Evolutionary conservation across 2,888 invertebrate species (phyloP), one percentile per base, ranked within the genome.

Genomic region (Clanis bilineata): DNA sequence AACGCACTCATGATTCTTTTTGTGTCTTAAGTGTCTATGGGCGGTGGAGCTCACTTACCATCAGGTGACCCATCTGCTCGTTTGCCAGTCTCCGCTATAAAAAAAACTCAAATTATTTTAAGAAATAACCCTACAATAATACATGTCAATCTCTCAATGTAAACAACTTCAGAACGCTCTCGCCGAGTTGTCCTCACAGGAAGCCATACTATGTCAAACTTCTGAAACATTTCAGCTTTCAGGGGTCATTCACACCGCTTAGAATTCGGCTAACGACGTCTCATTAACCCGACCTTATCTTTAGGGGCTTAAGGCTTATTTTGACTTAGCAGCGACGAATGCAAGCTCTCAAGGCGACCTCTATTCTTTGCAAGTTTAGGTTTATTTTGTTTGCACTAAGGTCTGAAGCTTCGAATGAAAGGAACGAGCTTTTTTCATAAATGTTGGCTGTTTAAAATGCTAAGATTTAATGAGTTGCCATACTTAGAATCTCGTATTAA

Each of bases 161-260:
- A 51, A 32, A 51, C 51, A 51, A 10, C 32, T 32, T 18, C 18
- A 28, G 7, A 15, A 28, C 25, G 6, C 51, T 51, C 51, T 28
- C 15, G 18, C 18, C 10, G 4, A 51, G 32, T 18, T 51, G 51
- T 51, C 32, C 51, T 44, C 44, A 59, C 77, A 81, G 84, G 85
- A 86, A 88, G 82, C 80, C 77, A 79, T 85, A 83, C 82, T 84
- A 82, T 88, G 85, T 85, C 80, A 85, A 87, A 86, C 82, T 85
- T 82, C 80, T 83, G 82, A 80, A 83, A 82, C 76, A 69, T 72
- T 51, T 72, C 75, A 79, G 84, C 83, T 86, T 88, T 85, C 86
- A 86, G 79, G 66, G 90, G 79, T 78, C 88, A 67, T 86, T 88
- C 83, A 90, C 86, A 85, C 76, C 72, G 61, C 73, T 67, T 45